Percentiles rank a stretch among this genome's conserved stretches.
Conservation (phyloP, 2,113 vertebrate species). For the Peromyscus polionotus region DNA sequence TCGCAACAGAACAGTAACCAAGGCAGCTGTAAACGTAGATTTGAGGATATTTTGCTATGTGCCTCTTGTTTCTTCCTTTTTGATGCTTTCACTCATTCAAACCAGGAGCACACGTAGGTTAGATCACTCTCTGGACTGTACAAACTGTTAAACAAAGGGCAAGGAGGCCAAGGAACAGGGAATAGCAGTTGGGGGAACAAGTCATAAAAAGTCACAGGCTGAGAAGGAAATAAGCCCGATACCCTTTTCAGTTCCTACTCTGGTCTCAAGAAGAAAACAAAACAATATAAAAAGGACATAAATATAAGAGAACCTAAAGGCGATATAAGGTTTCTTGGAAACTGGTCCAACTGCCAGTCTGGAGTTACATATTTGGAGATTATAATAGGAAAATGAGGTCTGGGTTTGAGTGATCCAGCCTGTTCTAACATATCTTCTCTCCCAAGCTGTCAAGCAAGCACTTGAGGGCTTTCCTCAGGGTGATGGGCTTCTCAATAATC, state of each 20-base stretch:
- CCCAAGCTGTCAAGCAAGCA: not conserved
- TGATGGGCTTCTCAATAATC: not conserved
- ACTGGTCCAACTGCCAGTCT: not conserved
- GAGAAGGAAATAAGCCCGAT: not conserved
- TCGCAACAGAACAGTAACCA: not conserved
- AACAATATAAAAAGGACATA: not conserved
- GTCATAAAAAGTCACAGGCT: not conserved
- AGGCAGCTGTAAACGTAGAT: not conserved
- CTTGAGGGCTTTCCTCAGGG: not conserved
- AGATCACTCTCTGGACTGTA: not conserved
- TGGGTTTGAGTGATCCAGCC: not conserved
- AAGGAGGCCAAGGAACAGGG: not conserved
- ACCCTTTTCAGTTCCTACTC: not conserved
- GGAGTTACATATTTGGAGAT: not conserved
- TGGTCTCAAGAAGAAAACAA: not conserved
- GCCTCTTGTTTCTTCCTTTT: not conserved
- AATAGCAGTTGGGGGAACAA: not conserved
- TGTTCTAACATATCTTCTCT: too few relatives aligned
- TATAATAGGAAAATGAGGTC: not conserved
- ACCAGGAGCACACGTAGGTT: not conserved
- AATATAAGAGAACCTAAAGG: not conserved
- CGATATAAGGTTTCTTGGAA: not conserved
- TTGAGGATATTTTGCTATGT: not conserved
- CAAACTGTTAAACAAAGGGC: not conserved
- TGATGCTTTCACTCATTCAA: not conserved